Percentiles rank a stretch among this genome's conserved stretches.
These are phyloP conservation scores for Spilogale gracilis DNA, from an alignment of 2,113 vertebrate species.

Conservation along the genomic window DNA sequence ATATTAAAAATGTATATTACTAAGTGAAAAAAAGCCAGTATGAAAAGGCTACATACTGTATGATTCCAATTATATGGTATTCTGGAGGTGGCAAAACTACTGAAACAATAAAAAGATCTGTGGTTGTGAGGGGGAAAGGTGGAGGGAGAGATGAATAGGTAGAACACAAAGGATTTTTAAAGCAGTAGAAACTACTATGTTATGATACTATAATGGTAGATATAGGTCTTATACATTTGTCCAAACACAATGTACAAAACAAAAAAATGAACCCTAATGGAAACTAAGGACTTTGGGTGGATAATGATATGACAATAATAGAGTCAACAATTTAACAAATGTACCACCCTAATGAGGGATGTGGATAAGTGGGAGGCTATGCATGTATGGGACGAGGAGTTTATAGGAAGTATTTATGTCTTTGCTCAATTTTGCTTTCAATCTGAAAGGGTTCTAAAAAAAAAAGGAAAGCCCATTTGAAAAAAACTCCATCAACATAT, in stretches of 20 bases:
- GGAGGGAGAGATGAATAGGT: not conserved
- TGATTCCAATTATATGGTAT: not conserved
- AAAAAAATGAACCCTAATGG: not conserved
- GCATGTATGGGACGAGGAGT: not conserved
- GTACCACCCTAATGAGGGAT: not conserved
- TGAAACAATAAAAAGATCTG: not conserved
- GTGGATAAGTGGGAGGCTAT: not conserved
- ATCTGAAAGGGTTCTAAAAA: constrained; percentile 6
- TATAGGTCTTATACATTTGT: not conserved
- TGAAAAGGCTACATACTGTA: not conserved
- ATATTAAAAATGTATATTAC: not conserved
- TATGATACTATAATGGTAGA: not conserved
- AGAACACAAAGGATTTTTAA: not conserved
- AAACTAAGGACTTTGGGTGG: not conserved
- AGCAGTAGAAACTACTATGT: not conserved
- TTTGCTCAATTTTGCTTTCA: constrained; percentile 5
- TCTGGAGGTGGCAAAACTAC: constrained; percentile 11
- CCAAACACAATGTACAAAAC: not conserved
- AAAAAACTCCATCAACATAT: constrained; percentile 15
- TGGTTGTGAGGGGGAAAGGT: not conserved
- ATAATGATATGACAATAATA: not conserved
- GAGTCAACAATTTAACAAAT: not conserved
- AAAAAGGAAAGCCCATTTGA: not conserved
- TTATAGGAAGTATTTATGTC: not conserved
- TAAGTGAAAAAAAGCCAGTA: not conserved